These are phyloP conservation scores for Sarcophaga rosellei DNA, from an alignment of 2,888 invertebrate species.

Conservation along the genomic window DNA sequence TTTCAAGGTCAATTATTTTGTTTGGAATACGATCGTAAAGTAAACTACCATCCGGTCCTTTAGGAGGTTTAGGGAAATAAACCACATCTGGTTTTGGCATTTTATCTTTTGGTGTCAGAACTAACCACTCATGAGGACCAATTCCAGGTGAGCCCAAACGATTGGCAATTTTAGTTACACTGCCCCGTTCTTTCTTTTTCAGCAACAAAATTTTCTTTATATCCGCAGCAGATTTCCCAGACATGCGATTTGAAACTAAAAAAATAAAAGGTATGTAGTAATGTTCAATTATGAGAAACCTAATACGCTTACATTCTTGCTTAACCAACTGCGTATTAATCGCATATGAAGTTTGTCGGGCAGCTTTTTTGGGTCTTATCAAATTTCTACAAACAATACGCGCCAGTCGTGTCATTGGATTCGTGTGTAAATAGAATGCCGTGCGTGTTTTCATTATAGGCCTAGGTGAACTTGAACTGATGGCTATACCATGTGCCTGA, in stretches of 20 bases:
- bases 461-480: constrained; percentile 89
- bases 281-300: not conserved
- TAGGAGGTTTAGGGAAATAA: constrained; percentile 95
- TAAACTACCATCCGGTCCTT: constrained; percentile 93
- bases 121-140: constrained; percentile 83
- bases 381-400: constrained; percentile 92
- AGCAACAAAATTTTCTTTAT: constrained; percentile 83
- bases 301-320: constrained; percentile 88
- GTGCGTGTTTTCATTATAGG: constrained; percentile 99
- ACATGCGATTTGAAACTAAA: constrained; percentile 83
- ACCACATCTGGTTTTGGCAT: constrained; percentile 91
- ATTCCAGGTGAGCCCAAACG: constrained; percentile 85
- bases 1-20: constrained; percentile 84
- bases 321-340: constrained; percentile 91
- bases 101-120: constrained; percentile 82
- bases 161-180: constrained; percentile 88
- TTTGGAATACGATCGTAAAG: constrained; percentile 93
- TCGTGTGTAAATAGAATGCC: constrained; percentile 96
- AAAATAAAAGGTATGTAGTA: constrained; percentile 27
- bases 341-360: constrained; percentile 91
- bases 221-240: constrained; percentile 82
- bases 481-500: constrained; percentile 89
- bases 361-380: constrained; percentile 91
- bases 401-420: constrained; percentile 94
- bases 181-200: constrained; percentile 84